Base-by-base conservation (phyloP, 2,888 invertebrate species). In the Ennomos fuscantarius region DNA sequence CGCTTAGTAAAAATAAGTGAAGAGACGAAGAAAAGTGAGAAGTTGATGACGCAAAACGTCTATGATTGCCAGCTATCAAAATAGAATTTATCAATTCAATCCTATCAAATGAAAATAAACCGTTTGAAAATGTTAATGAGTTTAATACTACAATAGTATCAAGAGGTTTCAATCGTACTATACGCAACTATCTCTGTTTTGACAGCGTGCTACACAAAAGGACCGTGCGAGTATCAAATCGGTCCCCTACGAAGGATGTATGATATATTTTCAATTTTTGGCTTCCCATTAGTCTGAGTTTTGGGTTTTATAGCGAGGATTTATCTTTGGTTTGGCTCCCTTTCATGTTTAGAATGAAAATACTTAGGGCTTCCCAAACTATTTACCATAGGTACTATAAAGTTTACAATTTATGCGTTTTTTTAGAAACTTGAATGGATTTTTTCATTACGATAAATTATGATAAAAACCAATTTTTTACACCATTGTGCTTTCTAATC, bases 241-340 rank as follows among this genome's bases (percentile, higher is more conserved):
- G 74, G 77, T 79, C 78, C 86, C 84, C 84, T 78, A 76, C 79
- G 54, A 69, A 66, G 70, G 68, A 74, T 73, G 76, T 77, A 85
- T 87, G 85, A 90, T 90, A 89, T 87, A 89, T 89, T 87, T 89
- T 88, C 88, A 89, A 91, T 89, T 89, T 91, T 85, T 86, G 81
- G 78, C 80, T 74, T 81, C 73, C 81, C 77, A 80, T 82, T 81
- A 78, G 79, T 78, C 67, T 65, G 78, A 77, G 74, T 84, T 79
- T 84, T 77, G 76, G 80, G 81, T 39, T 81, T 69, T 79, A 81
- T 78, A 79, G 75, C 77, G 44, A 70, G 79, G 82, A 88, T 88
- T 89, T 87, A 86, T 86, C 58, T 67, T 68, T 61, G 60, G 50
- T 9, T 60, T 41, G 42, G 57, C 40, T 54, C 55, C 52, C 46